phyloP scores from a whole-genome alignment of 2,113 vertebrate species.

The Vulpes vulpes region DNA sequence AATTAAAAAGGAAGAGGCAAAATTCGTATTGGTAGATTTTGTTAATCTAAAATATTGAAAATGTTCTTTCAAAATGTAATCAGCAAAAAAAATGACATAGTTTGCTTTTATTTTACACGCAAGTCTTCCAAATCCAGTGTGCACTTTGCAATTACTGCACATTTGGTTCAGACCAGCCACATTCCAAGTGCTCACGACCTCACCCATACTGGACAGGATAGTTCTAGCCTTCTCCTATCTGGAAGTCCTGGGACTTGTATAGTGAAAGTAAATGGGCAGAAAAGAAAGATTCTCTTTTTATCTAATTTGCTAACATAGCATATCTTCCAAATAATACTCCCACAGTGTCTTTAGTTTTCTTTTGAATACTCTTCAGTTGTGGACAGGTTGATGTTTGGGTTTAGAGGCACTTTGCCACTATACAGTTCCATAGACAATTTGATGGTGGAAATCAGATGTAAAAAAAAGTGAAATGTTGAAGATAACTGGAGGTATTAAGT shows the following conservation, averaged over 20 bases:
- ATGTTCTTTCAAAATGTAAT: neutral
- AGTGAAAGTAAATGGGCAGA: neutral
- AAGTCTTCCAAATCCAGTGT: neutral
- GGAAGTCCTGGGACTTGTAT: too few species aligned
- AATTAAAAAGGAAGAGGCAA: neutral
- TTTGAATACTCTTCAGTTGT: neutral
- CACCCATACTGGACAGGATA: rapidly evolving
- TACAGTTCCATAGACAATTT: neutral
- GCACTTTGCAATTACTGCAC: rapidly evolving
- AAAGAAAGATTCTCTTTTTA: neutral
- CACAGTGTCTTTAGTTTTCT: neutral
- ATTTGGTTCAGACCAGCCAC: neutral
- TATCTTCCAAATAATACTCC: neutral
- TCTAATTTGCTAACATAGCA: neutral
- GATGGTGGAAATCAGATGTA: slow-evolving; percentile 10
- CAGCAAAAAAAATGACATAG: neutral
- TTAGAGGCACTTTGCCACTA: neutral
- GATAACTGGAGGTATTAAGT: neutral
- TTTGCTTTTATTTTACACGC: neutral
- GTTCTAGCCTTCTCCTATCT: rapidly evolving
- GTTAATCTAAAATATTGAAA: neutral
- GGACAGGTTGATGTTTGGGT: neutral
- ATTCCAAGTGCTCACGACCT: rapidly evolving
- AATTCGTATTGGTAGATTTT: neutral
- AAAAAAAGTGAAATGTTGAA: slow-evolving; percentile 20